Evolutionary conservation across 2,113 vertebrate genomes (phyloP).

Genomic region (Aspidoscelis tigris): DNA sequence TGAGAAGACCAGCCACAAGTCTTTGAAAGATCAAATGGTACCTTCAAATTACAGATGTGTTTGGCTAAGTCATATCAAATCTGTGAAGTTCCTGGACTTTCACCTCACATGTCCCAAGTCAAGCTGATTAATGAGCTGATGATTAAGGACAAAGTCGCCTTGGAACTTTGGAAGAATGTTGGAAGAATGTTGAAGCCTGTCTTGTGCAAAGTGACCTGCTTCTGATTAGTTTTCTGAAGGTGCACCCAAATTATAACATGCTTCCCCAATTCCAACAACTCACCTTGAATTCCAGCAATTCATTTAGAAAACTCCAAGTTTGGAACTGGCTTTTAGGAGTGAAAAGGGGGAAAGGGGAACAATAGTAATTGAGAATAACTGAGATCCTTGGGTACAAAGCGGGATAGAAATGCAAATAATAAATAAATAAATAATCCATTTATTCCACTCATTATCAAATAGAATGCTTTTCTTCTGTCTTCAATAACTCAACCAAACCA

Average conservation of each 20-base stretch:
- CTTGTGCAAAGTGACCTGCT: slow-evolving; percentile 13
- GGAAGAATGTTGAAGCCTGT: slow-evolving; percentile 33
- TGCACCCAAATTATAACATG: neutral
- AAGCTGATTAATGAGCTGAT: slow-evolving; percentile 57
- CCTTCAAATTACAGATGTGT: slow-evolving; percentile 51
- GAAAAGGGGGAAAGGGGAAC: neutral
- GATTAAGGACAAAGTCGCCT: slow-evolving; percentile 31
- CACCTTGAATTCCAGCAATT: neutral
- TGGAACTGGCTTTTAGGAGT: neutral
- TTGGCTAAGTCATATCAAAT: slow-evolving; percentile 60
- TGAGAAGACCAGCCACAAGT: slow-evolving; percentile 26
- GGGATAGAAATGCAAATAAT: no score
- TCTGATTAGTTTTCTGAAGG: slow-evolving; percentile 6
- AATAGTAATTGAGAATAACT: neutral
- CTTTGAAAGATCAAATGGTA: slow-evolving; percentile 53
- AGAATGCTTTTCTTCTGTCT: neutral
- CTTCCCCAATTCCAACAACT: neutral
- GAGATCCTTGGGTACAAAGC: neutral
- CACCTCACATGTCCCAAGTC: slow-evolving; percentile 38
- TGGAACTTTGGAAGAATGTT: slow-evolving; percentile 11
- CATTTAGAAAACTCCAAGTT: neutral
- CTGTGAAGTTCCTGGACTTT: slow-evolving; percentile 48
- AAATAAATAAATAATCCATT: neutral
- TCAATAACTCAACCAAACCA: no score
- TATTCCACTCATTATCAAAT: neutral